Base-by-base conservation (phyloP, 2,797 vertebrate genomes). In the Myripristis jacobus region DNA sequence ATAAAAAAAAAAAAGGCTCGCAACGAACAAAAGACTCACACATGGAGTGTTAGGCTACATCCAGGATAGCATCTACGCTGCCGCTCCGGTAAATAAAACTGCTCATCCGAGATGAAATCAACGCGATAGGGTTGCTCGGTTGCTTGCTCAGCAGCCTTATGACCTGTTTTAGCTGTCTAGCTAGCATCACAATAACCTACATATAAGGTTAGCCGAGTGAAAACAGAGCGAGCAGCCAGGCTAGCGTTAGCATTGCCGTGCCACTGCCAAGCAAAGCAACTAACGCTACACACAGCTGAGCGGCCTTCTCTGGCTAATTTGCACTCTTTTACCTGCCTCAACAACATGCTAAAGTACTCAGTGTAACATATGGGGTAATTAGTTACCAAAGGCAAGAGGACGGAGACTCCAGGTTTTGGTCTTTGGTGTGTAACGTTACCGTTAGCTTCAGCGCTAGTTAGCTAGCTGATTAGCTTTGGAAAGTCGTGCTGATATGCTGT, bases 101-200 rank as follows among this genome's bases (percentile, higher is more conserved):
- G 76, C 19, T 41, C 41, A 75, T 21, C 36, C 41, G 25, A 66
- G 6, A 78, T 73, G 31, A 77, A 74, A 80, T 79, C 63, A 77
- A 48, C 36, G 55, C 47, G 21, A 25, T 63, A 66, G 43, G 46
- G 58, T 29, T 8, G 44, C 53, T 66, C n/a, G n/a, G n/a, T n/a
- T 43, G 70, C 79, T 79, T 63, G 57, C 75, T 70, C 76, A 15
- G 79, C 75, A 36, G 46, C 68, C 69, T 50, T 55, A 13, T 89
- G 91, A 91, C 91, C 92, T 88, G 88, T 85, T 86, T 90, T 67
- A 80, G 56, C 79, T 84, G 89, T 89, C 88, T 38, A 34, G 82
- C 87, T 81, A 92, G 90, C 92, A 92, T 92, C 92, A 93, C 90
- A 92, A 91, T 86, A 89, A 92, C 85, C 84, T 80, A 86, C 73